Percentiles rank a stretch among this genome's conserved stretches.
phyloP scores from a whole-genome alignment of 2,113 vertebrate genomes.

The Todiramphus saurophagus region DNA sequence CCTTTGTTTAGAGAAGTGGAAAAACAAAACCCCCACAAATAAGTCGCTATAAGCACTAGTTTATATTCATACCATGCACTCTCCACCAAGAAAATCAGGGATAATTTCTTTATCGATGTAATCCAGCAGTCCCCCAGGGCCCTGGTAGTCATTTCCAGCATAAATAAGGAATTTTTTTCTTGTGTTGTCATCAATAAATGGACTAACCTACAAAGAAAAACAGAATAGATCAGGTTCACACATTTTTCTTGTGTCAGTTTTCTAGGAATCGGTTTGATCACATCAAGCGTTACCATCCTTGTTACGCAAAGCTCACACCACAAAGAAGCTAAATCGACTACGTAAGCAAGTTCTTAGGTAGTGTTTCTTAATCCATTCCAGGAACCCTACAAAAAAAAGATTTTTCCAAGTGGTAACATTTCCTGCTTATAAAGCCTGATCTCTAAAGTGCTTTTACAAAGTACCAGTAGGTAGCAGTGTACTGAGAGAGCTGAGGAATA shows the following conservation, averaged over 20 bases:
- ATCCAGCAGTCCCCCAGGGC: conserved; percentile 89
- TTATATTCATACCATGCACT: conserved; percentile 85
- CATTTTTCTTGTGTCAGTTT: neutral
- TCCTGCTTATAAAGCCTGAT: neutral
- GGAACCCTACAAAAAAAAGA: neutral
- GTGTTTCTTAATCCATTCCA: neutral
- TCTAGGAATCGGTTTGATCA: neutral
- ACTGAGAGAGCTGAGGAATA: neutral
- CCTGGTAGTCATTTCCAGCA: conserved; percentile 95
- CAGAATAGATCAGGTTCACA: neutral
- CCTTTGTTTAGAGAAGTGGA: neutral
- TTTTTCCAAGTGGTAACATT: neutral
- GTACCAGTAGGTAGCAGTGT: neutral
- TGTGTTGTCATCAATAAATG: conserved; percentile 96
- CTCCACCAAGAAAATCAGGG: conserved; percentile 92
- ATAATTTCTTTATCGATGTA: conserved; percentile 92
- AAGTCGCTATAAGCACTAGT: neutral
- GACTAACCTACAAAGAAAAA: conserved; percentile 83
- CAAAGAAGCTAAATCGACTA: neutral
- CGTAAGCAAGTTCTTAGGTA: neutral
- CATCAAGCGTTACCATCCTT: neutral
- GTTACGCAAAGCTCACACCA: neutral
- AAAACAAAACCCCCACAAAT: neutral
- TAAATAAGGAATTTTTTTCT: conserved; percentile 97
- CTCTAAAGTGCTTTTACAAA: neutral